These are phyloP conservation scores for Imbricaverruca yamaguchii DNA, from an alignment of 2,888 invertebrate species.

Conservation along the genomic window DNA sequence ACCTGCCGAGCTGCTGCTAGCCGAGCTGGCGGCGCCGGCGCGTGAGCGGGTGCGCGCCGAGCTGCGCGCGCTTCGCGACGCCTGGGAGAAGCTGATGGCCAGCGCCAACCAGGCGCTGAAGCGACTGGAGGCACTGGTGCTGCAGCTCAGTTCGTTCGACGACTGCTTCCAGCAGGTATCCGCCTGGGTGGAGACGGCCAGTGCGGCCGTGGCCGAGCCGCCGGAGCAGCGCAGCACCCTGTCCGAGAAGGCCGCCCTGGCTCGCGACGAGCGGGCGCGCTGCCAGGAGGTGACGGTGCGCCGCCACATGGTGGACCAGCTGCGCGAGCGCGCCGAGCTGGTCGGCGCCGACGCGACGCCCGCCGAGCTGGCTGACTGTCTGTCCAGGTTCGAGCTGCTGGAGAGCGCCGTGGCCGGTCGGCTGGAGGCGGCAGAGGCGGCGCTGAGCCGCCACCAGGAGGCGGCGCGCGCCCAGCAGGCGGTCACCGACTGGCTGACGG, in stretches of 20 bases:
- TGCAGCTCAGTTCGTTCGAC: conserved; percentile 86
- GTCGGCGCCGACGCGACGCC: conserved; percentile 72
- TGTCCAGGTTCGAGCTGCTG: conserved; percentile 61
- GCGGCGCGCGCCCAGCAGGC: conserved; percentile 74
- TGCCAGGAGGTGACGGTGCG: conserved; percentile 80
- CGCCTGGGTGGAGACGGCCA: conserved; percentile 74
- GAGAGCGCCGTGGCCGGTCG: conserved; percentile 59
- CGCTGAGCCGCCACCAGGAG: conserved; percentile 71
- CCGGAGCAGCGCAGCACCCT: conserved; percentile 67
- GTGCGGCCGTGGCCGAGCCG: conserved; percentile 62
- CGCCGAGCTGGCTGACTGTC: conserved; percentile 62
- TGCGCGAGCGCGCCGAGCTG: conserved; percentile 70
- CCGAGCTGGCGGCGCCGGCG: conserved; percentile 77
- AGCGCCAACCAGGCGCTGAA: conserved; percentile 76
- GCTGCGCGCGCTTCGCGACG: conserved; percentile 66
- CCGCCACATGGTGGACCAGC: conserved; percentile 70
- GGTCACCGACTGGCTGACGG: conserved; percentile 71
- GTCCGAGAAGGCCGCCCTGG: conserved; percentile 77
- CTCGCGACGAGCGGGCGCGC: conserved; percentile 69
- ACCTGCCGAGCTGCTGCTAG: conserved; percentile 78
- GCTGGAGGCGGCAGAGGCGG: conserved; percentile 58
- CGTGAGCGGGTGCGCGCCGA: conserved; percentile 77
- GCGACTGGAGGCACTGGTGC: conserved; percentile 76
- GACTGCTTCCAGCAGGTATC: conserved; percentile 80
- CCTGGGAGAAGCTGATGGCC: conserved; percentile 75